These are phyloP conservation scores for Callimorpha dominula DNA, from an alignment of 2,888 invertebrate species.

Conservation along the genomic window DNA sequence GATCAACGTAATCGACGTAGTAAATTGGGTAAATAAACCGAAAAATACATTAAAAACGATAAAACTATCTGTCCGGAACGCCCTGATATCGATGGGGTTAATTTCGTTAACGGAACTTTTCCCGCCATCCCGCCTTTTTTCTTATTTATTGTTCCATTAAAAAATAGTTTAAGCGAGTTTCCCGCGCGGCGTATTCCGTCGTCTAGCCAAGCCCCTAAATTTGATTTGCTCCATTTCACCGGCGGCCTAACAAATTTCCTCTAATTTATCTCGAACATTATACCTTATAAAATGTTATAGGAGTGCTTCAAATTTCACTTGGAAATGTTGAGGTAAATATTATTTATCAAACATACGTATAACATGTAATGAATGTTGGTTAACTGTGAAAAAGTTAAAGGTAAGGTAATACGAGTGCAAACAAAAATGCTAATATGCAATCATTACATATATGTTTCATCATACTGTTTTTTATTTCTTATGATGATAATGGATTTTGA, in stretches of 20 bases:
- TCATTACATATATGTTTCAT: not conserved
- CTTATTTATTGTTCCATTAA: conserved; percentile 51
- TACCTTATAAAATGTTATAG: conserved; percentile 32
- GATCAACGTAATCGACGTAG: conserved; percentile 4
- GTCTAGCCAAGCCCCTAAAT: conserved; percentile 41
- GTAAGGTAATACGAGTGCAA: not conserved
- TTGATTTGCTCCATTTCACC: conserved; percentile 49
- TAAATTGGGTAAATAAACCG: conserved; percentile 19
- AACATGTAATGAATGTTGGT: not conserved
- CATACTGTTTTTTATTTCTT: not conserved
- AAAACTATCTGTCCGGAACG: conserved; percentile 29
- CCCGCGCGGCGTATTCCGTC: conserved; percentile 25
- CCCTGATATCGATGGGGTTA: conserved; percentile 32
- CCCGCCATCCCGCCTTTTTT: conserved; percentile 35
- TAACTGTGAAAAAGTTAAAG: not conserved
- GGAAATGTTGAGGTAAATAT: not conserved
- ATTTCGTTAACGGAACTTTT: conserved; percentile 38
- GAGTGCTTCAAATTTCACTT: not conserved
- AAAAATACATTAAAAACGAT: conserved; percentile 44
- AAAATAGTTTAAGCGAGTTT: conserved; percentile 48
- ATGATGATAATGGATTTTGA: not conserved
- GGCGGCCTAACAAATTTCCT: conserved; percentile 43
- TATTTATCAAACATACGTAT: not conserved
- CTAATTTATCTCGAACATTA: conserved; percentile 48
- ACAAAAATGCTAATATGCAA: too few relatives aligned